Percentiles rank a stretch among this genome's conserved stretches.
Evolutionary conservation across 2,888 invertebrate genomes (phyloP).

Genomic region (Pharmacophagus antenor): DNA sequence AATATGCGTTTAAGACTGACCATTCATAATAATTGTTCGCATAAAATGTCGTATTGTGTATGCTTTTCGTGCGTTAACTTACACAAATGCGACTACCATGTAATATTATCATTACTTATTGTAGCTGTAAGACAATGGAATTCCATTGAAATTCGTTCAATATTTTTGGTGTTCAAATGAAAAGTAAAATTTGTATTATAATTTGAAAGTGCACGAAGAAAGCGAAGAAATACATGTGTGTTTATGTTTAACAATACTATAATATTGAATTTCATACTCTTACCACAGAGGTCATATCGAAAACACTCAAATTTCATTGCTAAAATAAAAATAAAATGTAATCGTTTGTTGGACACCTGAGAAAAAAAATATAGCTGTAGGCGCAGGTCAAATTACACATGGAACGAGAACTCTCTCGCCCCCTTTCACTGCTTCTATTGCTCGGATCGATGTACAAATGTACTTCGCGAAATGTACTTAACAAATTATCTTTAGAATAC

Average conservation of each 20-base stretch:
- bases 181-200: neutral
- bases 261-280: neutral
- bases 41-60: no score
- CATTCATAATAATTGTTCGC: no score
- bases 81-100: no score
- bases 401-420: slow-evolving; percentile 48
- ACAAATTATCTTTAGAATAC: neutral
- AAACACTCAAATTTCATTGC: slow-evolving; percentile 1
- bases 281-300: slow-evolving; percentile 9
- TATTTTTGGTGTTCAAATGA: no score
- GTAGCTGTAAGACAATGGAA: no score
- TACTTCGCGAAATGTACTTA: slow-evolving; percentile 3
- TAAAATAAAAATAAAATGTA: slow-evolving; percentile 5
- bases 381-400: slow-evolving; percentile 31
- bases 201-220: neutral
- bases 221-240: neutral
- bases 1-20: no score
- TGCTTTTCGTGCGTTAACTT: no score
- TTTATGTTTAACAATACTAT: no score
- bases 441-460: slow-evolving; percentile 35
- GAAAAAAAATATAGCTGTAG: slow-evolving; percentile 16
- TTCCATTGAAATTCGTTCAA: no score
- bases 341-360: slow-evolving; percentile 12
- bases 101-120: no score
- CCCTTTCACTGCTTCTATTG: slow-evolving; percentile 62